Evolutionary conservation across 2,888 invertebrate genomes (phyloP).

Genomic region (Nephrotoma guestfalica): DNA sequence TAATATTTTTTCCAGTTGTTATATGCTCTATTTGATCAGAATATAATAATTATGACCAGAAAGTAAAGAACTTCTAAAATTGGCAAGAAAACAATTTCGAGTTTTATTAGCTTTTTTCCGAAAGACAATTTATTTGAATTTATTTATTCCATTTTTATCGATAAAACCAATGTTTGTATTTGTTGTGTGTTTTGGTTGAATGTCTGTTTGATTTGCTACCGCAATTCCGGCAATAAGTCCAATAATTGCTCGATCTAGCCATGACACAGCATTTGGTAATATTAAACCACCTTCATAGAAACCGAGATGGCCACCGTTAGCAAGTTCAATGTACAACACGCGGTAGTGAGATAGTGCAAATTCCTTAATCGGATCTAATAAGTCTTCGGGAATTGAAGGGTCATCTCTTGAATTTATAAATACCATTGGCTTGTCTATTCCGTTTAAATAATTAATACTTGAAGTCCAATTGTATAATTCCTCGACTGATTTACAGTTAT

Average conservation of each 20-base stretch:
- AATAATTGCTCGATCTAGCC: slow-evolving; percentile 82
- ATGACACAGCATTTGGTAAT: slow-evolving; percentile 80
- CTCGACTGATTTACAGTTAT: slow-evolving; percentile 60
- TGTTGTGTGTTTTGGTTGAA: not conserved
- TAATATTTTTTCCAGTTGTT: too few relatives aligned
- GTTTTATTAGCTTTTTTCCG: too few relatives aligned
- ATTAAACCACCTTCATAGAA: slow-evolving; percentile 84
- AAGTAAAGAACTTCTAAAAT: not conserved
- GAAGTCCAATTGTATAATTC: slow-evolving; percentile 80
- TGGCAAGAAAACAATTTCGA: too few relatives aligned
- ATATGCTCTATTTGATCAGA: too few relatives aligned
- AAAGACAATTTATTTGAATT: not conserved
- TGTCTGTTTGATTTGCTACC: slow-evolving; percentile 32
- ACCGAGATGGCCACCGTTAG: slow-evolving; percentile 89
- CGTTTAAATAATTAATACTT: slow-evolving; percentile 60
- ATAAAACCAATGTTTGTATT: not conserved
- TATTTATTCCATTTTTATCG: not conserved
- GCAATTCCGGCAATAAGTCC: slow-evolving; percentile 62
- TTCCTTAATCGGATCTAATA: slow-evolving; percentile 57
- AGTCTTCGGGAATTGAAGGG: slow-evolving; percentile 70
- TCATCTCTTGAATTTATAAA: slow-evolving; percentile 86
- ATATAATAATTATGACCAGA: not conserved
- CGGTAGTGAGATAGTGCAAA: slow-evolving; percentile 51
- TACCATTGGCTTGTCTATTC: slow-evolving; percentile 72
- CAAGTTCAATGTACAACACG: slow-evolving; percentile 61